Evolutionary conservation across 2,888 invertebrate species (phyloP).

Genomic region (Galerucella calmariensis): DNA sequence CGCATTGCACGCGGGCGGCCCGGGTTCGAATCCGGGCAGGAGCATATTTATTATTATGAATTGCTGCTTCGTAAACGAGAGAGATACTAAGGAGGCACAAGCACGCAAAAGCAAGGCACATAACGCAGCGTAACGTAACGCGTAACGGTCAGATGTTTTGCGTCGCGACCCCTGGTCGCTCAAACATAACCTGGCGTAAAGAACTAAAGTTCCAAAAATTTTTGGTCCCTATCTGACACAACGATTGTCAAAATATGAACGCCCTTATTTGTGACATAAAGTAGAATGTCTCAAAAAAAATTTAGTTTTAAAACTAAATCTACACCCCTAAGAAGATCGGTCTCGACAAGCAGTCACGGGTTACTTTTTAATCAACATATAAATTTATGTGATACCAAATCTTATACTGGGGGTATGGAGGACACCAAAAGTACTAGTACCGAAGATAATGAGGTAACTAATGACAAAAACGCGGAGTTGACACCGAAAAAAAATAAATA

Average conservation of each 20-base stretch:
- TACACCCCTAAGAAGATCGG: conserved; percentile 48
- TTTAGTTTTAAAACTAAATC: conserved; percentile 45
- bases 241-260: conserved; percentile 37
- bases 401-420: conserved; percentile 53
- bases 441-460: conserved; percentile 40
- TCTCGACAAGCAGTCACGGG: conserved; percentile 49
- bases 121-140: too few species aligned
- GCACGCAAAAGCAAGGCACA: too few species aligned
- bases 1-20: too few species aligned
- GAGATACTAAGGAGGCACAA: too few species aligned
- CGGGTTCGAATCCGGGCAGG: too few species aligned
- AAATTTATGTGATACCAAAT: conserved; percentile 55
- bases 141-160: too few species aligned
- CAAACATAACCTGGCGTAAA: too few species aligned
- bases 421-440: conserved; percentile 48
- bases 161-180: too few species aligned
- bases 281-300: conserved; percentile 37
- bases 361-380: conserved; percentile 47
- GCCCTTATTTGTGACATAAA: conserved; percentile 17
- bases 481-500: conserved; percentile 45
- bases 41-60: too few species aligned
- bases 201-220: too few species aligned
- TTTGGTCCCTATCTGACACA: too few species aligned
- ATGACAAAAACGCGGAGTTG: conserved; percentile 39
- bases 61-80: too few species aligned